These are phyloP conservation scores for Microplitis deprimator DNA, from an alignment of 2,888 invertebrate species.

Conservation along the genomic window DNA sequence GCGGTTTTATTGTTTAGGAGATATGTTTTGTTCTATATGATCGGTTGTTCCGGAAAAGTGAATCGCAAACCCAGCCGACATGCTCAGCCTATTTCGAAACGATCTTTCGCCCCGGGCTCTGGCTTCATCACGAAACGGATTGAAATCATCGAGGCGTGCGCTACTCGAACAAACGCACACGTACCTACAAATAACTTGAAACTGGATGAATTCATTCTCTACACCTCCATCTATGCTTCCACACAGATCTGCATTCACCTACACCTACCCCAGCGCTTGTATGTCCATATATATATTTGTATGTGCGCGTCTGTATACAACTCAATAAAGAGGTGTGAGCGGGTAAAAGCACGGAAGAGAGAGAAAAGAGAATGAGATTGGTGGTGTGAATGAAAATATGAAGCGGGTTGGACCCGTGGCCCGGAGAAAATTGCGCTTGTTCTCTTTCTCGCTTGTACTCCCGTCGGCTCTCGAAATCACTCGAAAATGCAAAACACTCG, in stretches of 20 bases:
- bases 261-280: too few relatives aligned
- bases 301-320: slow-evolving; percentile 2
- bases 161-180: slow-evolving; percentile 42
- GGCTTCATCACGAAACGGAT: slow-evolving; percentile 55
- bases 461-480: slow-evolving; percentile 46
- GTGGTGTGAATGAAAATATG: slow-evolving; percentile 47
- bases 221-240: not conserved
- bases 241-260: not conserved
- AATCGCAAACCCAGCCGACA: slow-evolving; percentile 34
- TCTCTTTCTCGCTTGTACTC: slow-evolving; percentile 39
- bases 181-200: slow-evolving; percentile 37
- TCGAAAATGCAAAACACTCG: slow-evolving; percentile 52
- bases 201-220: slow-evolving; percentile 25
- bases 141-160: slow-evolving; percentile 55
- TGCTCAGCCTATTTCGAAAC: slow-evolving; percentile 36
- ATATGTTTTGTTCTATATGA: not conserved
- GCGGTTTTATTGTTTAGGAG: not conserved
- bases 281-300: too few relatives aligned
- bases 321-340: slow-evolving; percentile 21
- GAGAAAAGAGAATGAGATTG: slow-evolving; percentile 23
- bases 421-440: slow-evolving; percentile 60
- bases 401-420: slow-evolving; percentile 36
- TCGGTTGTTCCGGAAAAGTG: slow-evolving; percentile 26
- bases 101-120: slow-evolving; percentile 30
- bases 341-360: not conserved